Evolutionary conservation across 2,888 invertebrate genomes (phyloP), one percentile per base, ranked within the genome.

Genomic region (Blera fallax): DNA sequence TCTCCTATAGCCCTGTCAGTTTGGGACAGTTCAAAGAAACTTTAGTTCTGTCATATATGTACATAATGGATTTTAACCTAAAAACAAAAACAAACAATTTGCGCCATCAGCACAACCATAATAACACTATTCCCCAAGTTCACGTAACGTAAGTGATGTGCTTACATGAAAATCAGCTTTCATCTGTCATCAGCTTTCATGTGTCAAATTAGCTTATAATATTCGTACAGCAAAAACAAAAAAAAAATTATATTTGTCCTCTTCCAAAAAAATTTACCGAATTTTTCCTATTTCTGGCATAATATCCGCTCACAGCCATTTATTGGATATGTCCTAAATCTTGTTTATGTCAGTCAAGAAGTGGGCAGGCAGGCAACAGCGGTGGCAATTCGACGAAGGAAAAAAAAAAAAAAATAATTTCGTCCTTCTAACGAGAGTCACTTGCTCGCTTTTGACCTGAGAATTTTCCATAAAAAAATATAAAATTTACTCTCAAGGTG

Each of bases 311-410:
- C 56, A 24, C 43, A 48, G 70, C 29, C 58, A 58, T 34, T 69
- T 58, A 58, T 56, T 48, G 56, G 14, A 70, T 56, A 58, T 32
- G 32, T 32, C 43, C 56, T 60, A 60, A 72, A 60, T 72, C 72
- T 60, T 72, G 72, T 72, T 60, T 72, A 60, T 72, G 72, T 37
- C 70, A 72, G 58, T 70, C 56, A 48, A 48, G 48, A 60, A 58
- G 58, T 60, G 37, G 34, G 32, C 43, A 32, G 24, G 21, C 45
- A 24, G n/a, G n/a, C n/a, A n/a, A 48, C 18, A n/a, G 43, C 16
- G 16, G 27, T 4, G 21, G 27, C 50, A 52, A 27, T 52, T 27
- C 50, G 11, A 24, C n/a, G n/a, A 52, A 10, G 3, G n/a, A 24
- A 18, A 8, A 3, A 48, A 24, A 29, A 4, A 14, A n/a, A 52